Conservation (phyloP, 1,140 invertebrate genomes). For the Philopotamus ludificatus region DNA sequence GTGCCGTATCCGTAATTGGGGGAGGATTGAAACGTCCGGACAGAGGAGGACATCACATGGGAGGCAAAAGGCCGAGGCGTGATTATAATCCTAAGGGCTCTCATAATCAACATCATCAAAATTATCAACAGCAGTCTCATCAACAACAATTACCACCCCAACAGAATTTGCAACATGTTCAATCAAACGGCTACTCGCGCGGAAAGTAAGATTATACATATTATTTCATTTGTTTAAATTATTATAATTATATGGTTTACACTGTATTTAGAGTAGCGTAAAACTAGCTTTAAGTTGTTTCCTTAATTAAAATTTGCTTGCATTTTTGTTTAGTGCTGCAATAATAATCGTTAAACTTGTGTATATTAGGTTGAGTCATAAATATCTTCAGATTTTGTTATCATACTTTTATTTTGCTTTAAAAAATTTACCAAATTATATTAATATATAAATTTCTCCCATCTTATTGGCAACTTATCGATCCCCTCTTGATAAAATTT, state of each 20-base stretch:
- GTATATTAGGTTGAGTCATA: no score
- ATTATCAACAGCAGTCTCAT: constrained; percentile 17
- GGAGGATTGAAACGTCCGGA: constrained; percentile 5
- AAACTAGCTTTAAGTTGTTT: no score
- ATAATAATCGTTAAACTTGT: no score
- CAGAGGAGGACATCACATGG: constrained; percentile 9
- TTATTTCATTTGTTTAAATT: not conserved
- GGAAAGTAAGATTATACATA: constrained; percentile 7
- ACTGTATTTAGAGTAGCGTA: not conserved
- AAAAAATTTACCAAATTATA: no score
- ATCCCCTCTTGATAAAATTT: no score
- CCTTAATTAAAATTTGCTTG: no score
- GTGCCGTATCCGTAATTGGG: constrained; percentile 19
- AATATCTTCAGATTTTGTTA: no score
- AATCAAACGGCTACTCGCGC: constrained; percentile 14
- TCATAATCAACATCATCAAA: constrained; percentile 8
- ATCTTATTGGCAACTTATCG: no score
- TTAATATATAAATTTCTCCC: no score
- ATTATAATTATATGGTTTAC: not conserved
- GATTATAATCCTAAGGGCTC: constrained; percentile 24
- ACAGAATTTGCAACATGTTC: constrained; percentile 15
- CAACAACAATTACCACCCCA: constrained; percentile 6
- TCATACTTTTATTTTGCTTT: no score
- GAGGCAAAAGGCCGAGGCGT: constrained; percentile 14
- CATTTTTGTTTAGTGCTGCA: no score